Evolutionary conservation across 2,113 vertebrate genomes (phyloP).

Genomic region (Empidonax traillii): DNA sequence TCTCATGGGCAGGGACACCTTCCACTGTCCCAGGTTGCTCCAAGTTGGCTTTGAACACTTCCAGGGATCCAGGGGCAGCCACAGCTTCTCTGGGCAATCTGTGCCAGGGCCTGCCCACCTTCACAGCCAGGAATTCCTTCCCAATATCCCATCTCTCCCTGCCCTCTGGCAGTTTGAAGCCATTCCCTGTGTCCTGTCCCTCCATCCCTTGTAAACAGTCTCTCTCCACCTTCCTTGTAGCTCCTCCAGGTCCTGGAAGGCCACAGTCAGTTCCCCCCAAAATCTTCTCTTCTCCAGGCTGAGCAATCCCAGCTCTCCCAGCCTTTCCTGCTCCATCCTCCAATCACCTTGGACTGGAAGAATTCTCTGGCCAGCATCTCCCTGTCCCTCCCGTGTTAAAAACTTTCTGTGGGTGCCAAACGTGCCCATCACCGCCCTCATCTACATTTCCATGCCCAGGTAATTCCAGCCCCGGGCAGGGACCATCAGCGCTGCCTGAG

Average conservation of each 20-base stretch:
- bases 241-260: neutral
- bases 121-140: neutral
- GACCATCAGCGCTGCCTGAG: neutral
- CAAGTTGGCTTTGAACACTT: neutral
- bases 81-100: neutral
- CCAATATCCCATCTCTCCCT: neutral
- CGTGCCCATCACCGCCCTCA: neutral
- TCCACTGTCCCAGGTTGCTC: neutral
- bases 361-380: neutral
- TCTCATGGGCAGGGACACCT: neutral
- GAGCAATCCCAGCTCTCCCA: neutral
- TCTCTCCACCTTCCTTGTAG: neutral
- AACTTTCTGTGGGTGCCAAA: neutral
- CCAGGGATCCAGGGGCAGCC: neutral
- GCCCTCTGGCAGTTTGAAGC: neutral
- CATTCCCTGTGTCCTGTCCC: neutral
- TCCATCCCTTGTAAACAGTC: neutral
- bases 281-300: neutral
- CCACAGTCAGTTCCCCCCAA: neutral
- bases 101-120: neutral
- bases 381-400: neutral
- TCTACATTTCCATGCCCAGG: neutral
- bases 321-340: neutral
- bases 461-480: neutral
- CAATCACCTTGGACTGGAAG: too few relatives aligned